These are phyloP conservation scores for Mesorhabditis belari DNA, from an alignment of 2,888 invertebrate species.

Conservation along the genomic window DNA sequence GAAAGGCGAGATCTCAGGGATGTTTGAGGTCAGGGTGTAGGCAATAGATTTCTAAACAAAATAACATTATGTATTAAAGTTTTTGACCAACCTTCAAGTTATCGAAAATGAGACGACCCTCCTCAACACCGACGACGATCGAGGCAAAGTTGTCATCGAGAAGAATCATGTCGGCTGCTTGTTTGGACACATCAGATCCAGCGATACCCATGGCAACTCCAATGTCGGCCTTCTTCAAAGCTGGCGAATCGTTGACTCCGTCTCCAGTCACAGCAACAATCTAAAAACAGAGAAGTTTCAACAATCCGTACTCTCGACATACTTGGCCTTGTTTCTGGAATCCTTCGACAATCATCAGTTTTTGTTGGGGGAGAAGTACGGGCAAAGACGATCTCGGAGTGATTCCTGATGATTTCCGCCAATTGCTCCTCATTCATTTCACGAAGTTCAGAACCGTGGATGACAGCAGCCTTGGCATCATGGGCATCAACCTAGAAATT, in stretches of 20 bases:
- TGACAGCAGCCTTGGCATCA: constrained; percentile 53
- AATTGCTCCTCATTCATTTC: constrained; percentile 51
- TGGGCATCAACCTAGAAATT: constrained; percentile 33
- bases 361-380: constrained; percentile 57
- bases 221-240: constrained; percentile 62
- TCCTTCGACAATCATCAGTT: constrained; percentile 61
- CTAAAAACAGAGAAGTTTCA: no score
- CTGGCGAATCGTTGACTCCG: constrained; percentile 63
- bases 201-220: constrained; percentile 56
- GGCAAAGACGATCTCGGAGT: constrained; percentile 56
- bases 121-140: constrained; percentile 80
- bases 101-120: constrained; percentile 60
- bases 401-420: constrained; percentile 45
- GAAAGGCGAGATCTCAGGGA: constrained; percentile 61
- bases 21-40: constrained; percentile 61
- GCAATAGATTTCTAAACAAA: constrained; percentile 58
- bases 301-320: not conserved
- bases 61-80: not conserved
- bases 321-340: constrained; percentile 60
- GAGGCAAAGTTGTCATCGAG: constrained; percentile 95
- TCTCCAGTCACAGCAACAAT: constrained; percentile 64
- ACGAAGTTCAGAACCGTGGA: constrained; percentile 53
- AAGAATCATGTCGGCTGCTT: constrained; percentile 98
- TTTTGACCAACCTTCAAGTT: constrained; percentile 56
- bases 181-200: constrained; percentile 67